These are phyloP conservation scores for Meda fulgida DNA, from an alignment of 2,797 vertebrate genomes.

Conservation along the genomic window DNA sequence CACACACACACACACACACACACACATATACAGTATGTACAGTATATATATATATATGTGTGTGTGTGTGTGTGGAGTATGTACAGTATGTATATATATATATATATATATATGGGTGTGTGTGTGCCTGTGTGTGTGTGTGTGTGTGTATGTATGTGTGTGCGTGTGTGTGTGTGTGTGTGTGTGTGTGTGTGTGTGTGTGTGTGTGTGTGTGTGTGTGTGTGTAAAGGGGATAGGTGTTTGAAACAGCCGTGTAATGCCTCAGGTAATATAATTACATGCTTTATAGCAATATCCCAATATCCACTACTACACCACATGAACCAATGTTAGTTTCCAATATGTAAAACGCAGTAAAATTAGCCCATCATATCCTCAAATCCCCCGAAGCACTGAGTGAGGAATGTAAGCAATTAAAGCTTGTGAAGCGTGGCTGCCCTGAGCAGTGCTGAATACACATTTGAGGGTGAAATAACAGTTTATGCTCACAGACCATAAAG, in stretches of 20 bases:
- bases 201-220: no score
- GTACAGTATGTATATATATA: no score
- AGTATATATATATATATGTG: no score
- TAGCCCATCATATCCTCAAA: constrained; percentile 66
- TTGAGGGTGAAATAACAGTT: constrained; percentile 21
- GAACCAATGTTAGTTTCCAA: constrained; percentile 59
- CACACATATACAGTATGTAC: no score
- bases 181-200: no score
- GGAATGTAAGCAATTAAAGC: constrained; percentile 75
- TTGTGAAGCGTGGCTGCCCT: constrained; percentile 69
- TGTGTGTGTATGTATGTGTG: no score
- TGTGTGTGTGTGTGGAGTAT: no score
- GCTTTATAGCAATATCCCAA: constrained; percentile 69
- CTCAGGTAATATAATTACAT: constrained; percentile 70
- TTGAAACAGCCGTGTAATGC: constrained; percentile 64
- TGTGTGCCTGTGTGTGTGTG: no score
- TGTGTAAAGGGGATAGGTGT: constrained; percentile 40
- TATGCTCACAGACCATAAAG: neutral
- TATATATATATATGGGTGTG: no score
- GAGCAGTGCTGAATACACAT: constrained; percentile 62
- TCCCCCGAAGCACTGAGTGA: constrained; percentile 67
- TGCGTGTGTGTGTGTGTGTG: no score
- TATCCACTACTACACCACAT: constrained; percentile 67
- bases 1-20: no score
- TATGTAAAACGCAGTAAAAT: constrained; percentile 66